phyloP scores from a whole-genome alignment of 2,113 vertebrate species.

The Brachypodius melanocephalos region DNA sequence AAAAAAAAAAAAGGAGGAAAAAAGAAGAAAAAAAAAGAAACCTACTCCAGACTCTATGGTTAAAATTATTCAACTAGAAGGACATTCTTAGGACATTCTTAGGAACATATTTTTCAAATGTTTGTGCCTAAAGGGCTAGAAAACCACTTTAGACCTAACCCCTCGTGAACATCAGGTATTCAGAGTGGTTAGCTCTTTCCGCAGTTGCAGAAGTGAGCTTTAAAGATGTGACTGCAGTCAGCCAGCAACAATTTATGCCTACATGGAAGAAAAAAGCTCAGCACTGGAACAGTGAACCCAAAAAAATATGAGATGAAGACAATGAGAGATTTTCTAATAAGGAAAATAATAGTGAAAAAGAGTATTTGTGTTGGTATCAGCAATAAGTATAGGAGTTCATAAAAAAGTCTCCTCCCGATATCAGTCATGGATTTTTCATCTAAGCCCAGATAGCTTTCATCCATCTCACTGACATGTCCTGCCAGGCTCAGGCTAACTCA shows the following conservation, averaged over 20 bases:
- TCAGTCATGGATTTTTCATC: conserved; percentile 4
- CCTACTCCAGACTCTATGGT: neutral
- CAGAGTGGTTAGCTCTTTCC: neutral
- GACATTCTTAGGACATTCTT: conserved; percentile 24
- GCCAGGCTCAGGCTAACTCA: neutral
- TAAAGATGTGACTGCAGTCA: conserved; percentile 9
- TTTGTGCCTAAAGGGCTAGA: conserved; percentile 15
- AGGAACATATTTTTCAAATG: conserved; percentile 1
- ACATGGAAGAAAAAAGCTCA: neutral
- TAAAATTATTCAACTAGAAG: conserved; percentile 23
- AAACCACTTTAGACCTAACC: conserved; percentile 32
- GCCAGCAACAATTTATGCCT: neutral
- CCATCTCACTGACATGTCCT: conserved; percentile 7
- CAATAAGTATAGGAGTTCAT: neutral
- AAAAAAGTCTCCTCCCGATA: neutral
- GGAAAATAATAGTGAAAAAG: neutral
- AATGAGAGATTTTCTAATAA: neutral
- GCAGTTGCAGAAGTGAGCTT: neutral
- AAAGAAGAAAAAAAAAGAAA: neutral
- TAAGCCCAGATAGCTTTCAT: conserved; percentile 1
- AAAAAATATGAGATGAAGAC: neutral
- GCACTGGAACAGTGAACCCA: neutral
- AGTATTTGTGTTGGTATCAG: neutral
- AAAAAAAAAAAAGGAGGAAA: rapidly evolving
- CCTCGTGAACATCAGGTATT: neutral